Conservation (phyloP, 2,888 invertebrate genomes). For the Hybos culiciformis region DNA sequence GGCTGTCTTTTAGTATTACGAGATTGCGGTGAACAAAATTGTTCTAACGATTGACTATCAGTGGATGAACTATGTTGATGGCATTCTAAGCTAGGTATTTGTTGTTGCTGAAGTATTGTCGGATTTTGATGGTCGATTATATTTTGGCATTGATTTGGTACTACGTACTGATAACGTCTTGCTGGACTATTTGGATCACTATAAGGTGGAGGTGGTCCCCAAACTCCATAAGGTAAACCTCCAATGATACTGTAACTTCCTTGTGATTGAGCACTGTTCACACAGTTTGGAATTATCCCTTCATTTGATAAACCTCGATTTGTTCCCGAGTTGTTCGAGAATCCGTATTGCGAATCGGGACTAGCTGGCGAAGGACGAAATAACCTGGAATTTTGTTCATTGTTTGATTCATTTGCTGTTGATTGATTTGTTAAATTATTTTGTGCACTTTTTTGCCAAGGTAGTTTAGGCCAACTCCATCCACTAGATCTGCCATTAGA, state of each 20-base stretch:
- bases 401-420: not conserved
- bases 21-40: constrained; percentile 16
- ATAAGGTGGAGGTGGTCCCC: constrained; percentile 85
- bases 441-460: constrained; percentile 46
- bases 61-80: constrained; percentile 19
- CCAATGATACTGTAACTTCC: constrained; percentile 45
- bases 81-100: constrained; percentile 17
- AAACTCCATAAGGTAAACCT: constrained; percentile 47
- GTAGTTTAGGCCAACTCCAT: constrained; percentile 59
- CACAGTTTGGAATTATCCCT: constrained; percentile 14
- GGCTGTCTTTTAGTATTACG: constrained; percentile 27
- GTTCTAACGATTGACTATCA: constrained; percentile 20
- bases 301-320: constrained; percentile 18
- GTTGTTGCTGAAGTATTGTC: constrained; percentile 13
- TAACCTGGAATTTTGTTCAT: constrained; percentile 19
- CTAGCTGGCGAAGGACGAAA: constrained; percentile 51
- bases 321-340: constrained; percentile 37
- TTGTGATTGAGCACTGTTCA: constrained; percentile 18
- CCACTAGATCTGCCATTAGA: constrained; percentile 30
- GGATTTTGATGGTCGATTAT: constrained; percentile 17
- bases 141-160: constrained; percentile 19
- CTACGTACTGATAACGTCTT: constrained; percentile 35
- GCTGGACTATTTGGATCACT: constrained; percentile 65
- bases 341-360: constrained; percentile 74
- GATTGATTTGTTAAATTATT: constrained; percentile 15